Evolutionary conservation across 2,888 invertebrate species (phyloP), one percentile per base, ranked within the genome.

Genomic region (Acanthococcus lagerstroemiae): DNA sequence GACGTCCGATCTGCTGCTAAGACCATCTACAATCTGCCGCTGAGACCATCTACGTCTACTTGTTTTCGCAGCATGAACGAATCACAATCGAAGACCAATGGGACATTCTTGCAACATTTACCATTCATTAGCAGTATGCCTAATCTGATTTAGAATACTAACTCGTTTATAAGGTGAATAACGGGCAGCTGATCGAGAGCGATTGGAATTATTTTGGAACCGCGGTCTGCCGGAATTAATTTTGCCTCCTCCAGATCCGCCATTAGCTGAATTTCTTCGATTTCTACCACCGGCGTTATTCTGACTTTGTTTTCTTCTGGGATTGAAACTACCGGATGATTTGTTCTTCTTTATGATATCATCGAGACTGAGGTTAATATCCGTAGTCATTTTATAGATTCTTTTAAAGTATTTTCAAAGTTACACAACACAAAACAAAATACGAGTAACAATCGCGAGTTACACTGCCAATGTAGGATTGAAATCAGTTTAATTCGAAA

Each of bases 321-420:
- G 19, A 37, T 61, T 61, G 15, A 61, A 52, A 52, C 7, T 24
- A 12, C 48, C 30, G 19, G 4, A 3, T 6, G 27, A 27, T 56
- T 25, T 66, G 17, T 66, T 66, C 7, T 56, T 55, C 19, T 66
- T 66, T 6, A 66, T 66, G 21, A 66, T 56, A 56, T 66, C 65
- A 27, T 66, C 65, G 9, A 66, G 56, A 46, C 65, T 66, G 44
- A 66, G 55, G 30, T 61, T 61, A n/a, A 61, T 61, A 22, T 61
- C 61, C 21, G 61, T 61, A 7, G 61, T 30, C 61, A 61, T 61
- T 2, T n/a, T n/a, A n/a, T n/a, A n/a, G n/a, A n/a, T n/a, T n/a
- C n/a, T n/a, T n/a, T n/a, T n/a, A n/a, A n/a, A n/a, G n/a, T n/a
- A n/a, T n/a, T n/a, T n/a, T n/a, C n/a, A n/a, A n/a, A n/a, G n/a